phyloP scores from a whole-genome alignment of 92 coral and sea anemone species.

The Virgularia gustaviana region DNA sequence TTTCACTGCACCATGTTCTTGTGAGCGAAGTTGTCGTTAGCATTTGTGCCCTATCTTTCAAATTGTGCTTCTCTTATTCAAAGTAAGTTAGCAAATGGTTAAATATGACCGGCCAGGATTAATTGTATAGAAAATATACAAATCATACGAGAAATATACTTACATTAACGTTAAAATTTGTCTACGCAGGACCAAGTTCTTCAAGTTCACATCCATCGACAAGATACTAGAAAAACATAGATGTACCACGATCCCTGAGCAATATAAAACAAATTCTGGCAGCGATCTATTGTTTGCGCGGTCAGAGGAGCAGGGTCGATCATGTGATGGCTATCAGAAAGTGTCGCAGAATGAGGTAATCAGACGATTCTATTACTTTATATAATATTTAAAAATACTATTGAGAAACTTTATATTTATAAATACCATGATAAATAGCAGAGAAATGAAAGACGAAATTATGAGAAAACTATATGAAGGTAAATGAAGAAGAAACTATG shows the following conservation, averaged over 20 bases:
- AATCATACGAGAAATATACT: background rate
- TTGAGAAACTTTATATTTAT: background rate
- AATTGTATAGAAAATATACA: background rate
- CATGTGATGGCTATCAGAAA: conserved; percentile 15
- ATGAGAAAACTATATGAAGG: too few species aligned
- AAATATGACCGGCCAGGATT: background rate
- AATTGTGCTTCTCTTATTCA: conserved; percentile 64
- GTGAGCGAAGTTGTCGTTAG: conserved; percentile 71
- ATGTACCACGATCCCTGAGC: conserved; percentile 8
- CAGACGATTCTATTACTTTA: background rate
- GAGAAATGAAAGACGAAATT: too few species aligned
- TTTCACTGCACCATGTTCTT: conserved; percentile 80
- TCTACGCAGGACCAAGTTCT: conserved; percentile 10
- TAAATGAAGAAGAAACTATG: too few species aligned
- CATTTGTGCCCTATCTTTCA: conserved; percentile 62
- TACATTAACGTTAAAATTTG: too few species aligned
- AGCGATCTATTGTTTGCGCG: background rate
- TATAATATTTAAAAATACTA: background rate
- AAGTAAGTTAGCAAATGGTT: conserved; percentile 61
- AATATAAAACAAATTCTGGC: background rate
- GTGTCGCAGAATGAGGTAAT: conserved; percentile 29
- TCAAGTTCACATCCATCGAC: conserved; percentile 34
- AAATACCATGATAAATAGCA: background rate
- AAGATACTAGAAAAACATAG: conserved; percentile 26
- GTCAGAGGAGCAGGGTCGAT: background rate